Conservation (phyloP, 2,888 invertebrate genomes). For the Drosophila subquinaria region DNA sequence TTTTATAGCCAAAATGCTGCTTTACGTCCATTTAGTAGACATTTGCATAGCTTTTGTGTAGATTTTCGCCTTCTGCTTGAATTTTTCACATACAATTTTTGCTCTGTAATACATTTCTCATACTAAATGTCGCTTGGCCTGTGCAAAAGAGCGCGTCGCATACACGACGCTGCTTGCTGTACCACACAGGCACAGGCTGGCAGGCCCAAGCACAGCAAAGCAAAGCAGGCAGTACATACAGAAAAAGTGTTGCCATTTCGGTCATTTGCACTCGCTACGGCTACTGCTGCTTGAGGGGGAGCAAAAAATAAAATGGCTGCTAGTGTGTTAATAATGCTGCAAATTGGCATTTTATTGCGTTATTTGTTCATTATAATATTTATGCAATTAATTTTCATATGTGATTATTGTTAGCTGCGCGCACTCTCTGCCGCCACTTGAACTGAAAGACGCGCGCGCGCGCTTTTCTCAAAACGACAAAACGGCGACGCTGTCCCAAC, state of each 20-base stretch:
- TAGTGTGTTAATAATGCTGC: conserved; percentile 24
- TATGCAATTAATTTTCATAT: conserved; percentile 54
- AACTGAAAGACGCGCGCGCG: conserved; percentile 62
- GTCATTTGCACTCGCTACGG: conserved; percentile 64
- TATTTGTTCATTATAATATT: conserved; percentile 21
- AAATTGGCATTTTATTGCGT: conserved; percentile 23
- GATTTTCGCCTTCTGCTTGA: conserved; percentile 30
- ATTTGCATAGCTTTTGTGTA: conserved; percentile 2
- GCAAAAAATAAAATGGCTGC: conserved; percentile 55
- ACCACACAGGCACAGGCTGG: conserved; percentile 57
- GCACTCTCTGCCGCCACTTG: conserved; percentile 45
- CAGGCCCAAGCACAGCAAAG: conserved; percentile 17
- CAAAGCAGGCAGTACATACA: conserved; percentile 69
- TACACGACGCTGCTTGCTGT: conserved; percentile 73
- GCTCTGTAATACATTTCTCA: conserved; percentile 60
- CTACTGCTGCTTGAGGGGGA: conserved; percentile 23
- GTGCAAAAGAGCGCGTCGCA: conserved; percentile 66
- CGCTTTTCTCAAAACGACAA: conserved; percentile 61
- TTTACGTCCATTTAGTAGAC: not conserved
- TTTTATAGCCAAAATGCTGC: not conserved
- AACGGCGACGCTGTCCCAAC: conserved; percentile 20
- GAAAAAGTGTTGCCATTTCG: conserved; percentile 80
- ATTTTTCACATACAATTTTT: conserved; percentile 34
- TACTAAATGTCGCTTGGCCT: conserved; percentile 56
- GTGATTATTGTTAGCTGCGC: conserved; percentile 72